Base-by-base conservation (phyloP, 2,797 vertebrate genomes). In the Poecile montanus region DNA sequence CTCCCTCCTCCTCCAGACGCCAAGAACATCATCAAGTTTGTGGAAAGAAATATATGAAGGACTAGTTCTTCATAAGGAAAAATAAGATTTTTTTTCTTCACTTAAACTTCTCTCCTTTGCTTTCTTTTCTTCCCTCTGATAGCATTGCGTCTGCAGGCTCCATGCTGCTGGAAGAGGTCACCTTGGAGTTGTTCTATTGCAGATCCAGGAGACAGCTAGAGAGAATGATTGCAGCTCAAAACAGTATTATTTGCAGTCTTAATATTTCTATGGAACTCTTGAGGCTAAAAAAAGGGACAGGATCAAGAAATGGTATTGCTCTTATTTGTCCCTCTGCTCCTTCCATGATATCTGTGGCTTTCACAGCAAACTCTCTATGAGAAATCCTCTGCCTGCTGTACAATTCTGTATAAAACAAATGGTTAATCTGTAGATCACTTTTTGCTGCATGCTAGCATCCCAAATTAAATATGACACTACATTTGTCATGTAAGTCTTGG, bases 401-500 rank as follows among this genome's bases (percentile, higher is more conserved):
- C 2, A 0, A 42, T 88, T 25, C 85, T 1, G 0, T 44, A 73
- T 34, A 38, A 90, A 92, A 50, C 32, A 91, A 96, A 95, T 30
- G 93, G 94, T 96, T 95, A 97, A 97, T 94, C 77, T 66, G 83
- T 87, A 93, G 79, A 93, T 97, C 86, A 92, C 44, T 89, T 96
- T 83, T 48, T 91, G 93, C 92, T 96, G 78, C 91, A 61, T 88
- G 89, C 88, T 95, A 96, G 79, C 91, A 94, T 93, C 95, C 82
- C 57, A 96, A 96, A 96, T 95, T 91, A 97, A 97, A 96, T 91
- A 76, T 96, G 93, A 92, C 94, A 96, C 88, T 89, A 54, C 76
- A 95, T 97, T 97, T 96, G 86, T 96, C 95, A 97, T 96, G 58
- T 91, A 96, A 93, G 65, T 73, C 93, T 96, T 93, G 81, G 90